Percentiles rank a stretch among this genome's conserved stretches.
Conservation (phyloP, 1,140 invertebrate species). For the Pseudomyrmex concolor region DNA sequence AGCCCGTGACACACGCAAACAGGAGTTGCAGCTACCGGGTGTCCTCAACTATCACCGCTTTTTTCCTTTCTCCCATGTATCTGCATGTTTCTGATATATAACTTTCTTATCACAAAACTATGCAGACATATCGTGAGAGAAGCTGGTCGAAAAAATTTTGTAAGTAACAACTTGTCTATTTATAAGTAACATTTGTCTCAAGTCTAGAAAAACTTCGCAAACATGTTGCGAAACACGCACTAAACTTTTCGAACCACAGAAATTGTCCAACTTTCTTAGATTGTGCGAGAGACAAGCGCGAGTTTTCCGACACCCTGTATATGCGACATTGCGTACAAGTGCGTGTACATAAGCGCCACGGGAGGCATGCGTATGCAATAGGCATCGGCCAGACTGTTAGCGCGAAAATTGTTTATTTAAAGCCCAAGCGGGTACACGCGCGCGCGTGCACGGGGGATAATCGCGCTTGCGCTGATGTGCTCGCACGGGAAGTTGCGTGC, state of each 20-base stretch:
- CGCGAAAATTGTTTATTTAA: conserved; percentile 81
- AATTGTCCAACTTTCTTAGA: neutral
- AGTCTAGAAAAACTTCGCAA: no score
- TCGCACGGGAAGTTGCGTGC: conserved; percentile 39
- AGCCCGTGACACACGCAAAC: conserved; percentile 59
- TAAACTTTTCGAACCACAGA: no score
- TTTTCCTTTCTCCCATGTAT: neutral
- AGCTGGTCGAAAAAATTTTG: neutral
- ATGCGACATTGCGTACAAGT: conserved; percentile 68
- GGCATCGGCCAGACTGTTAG: conserved; percentile 71
- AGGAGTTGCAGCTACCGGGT: conserved; percentile 46
- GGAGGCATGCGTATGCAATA: conserved; percentile 75
- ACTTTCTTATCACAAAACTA: neutral
- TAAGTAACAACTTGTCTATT: neutral
- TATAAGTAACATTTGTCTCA: neutral
- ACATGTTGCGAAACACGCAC: no score
- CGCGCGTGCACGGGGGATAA: conserved; percentile 35
- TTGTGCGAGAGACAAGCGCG: no score
- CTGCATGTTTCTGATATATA: neutral
- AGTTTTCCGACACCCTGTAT: conserved; percentile 45
- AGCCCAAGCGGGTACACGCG: conserved; percentile 70
- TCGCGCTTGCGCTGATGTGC: conserved; percentile 41
- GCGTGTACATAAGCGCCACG: conserved; percentile 27
- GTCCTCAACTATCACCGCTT: conserved; percentile 24
- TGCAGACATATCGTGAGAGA: neutral